Conservation (phyloP, 2,797 vertebrate genomes). For the Neopelma chrysocephalum region DNA sequence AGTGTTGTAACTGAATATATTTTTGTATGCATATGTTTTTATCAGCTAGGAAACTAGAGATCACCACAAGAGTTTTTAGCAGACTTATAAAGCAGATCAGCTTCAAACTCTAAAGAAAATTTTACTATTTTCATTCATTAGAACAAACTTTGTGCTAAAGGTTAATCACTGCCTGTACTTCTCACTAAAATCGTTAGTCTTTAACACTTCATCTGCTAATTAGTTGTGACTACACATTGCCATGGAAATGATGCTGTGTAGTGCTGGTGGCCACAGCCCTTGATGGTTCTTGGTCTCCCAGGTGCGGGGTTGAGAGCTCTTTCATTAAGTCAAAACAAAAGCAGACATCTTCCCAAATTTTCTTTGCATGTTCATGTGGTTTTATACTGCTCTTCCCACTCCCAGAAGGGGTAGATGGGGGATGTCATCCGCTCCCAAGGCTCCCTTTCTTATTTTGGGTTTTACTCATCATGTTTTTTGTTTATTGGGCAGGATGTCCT, state of each 20-base stretch:
- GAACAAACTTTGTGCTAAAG: background rate
- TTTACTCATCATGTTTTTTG: background rate
- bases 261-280: background rate
- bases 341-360: background rate
- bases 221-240: background rate
- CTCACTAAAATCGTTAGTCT: background rate
- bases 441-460: background rate
- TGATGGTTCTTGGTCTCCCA: background rate
- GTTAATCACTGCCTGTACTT: background rate
- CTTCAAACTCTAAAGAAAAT: background rate
- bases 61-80: background rate
- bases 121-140: background rate
- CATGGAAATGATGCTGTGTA: background rate
- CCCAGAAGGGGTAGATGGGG: rapidly evolving
- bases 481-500: background rate
- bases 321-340: background rate
- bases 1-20: background rate
- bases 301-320: background rate
- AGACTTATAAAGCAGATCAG: background rate
- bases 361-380: background rate
- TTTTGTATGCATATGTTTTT: background rate
- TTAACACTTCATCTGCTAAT: background rate
- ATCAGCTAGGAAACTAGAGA: background rate
- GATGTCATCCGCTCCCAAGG: background rate
- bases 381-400: background rate